phyloP scores from a whole-genome alignment of 2,888 invertebrate species.

The Eretmocerus hayati region DNA sequence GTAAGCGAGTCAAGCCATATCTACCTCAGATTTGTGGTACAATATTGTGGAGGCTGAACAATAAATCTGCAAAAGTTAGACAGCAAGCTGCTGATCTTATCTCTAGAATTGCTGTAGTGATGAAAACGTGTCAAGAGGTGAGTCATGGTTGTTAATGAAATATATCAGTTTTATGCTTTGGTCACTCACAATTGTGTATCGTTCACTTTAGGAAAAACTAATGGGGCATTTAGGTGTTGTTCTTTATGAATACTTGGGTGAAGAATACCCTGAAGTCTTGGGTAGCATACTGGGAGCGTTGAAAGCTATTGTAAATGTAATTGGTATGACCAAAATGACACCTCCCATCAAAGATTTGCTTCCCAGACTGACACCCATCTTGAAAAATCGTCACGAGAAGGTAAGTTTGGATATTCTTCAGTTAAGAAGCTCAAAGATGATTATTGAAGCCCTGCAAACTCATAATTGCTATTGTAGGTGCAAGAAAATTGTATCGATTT shows the following conservation, averaged over 20 bases:
- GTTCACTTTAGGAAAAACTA: constrained; percentile 72
- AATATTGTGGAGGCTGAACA: constrained; percentile 98
- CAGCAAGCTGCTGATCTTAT: constrained; percentile 99
- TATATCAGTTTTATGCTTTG: neutral
- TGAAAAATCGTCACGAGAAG: constrained; percentile 86
- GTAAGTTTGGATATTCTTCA: constrained; percentile 24
- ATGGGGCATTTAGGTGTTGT: constrained; percentile 99
- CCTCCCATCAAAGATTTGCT: constrained; percentile 98
- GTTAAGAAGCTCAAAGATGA: no score
- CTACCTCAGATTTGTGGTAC: constrained; percentile 99
- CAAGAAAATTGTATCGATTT: constrained; percentile 99
- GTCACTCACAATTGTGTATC: neutral
- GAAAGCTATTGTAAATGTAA: constrained; percentile 99
- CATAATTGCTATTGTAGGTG: constrained; percentile 56
- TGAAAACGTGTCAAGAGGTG: constrained; percentile 98
- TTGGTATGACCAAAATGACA: constrained; percentile 99
- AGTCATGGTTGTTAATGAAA: no score
- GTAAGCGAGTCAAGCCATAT: constrained; percentile 96
- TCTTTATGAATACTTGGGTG: constrained; percentile 96
- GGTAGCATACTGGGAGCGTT: constrained; percentile 97
- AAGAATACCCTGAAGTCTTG: constrained; percentile 98
- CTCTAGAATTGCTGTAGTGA: constrained; percentile 94
- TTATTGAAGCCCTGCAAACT: no score
- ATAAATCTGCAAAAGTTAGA: constrained; percentile 97
- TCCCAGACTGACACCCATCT: constrained; percentile 92